Conservation (phyloP, 2,113 vertebrate genomes). For the Carassius gibelio region DNA sequence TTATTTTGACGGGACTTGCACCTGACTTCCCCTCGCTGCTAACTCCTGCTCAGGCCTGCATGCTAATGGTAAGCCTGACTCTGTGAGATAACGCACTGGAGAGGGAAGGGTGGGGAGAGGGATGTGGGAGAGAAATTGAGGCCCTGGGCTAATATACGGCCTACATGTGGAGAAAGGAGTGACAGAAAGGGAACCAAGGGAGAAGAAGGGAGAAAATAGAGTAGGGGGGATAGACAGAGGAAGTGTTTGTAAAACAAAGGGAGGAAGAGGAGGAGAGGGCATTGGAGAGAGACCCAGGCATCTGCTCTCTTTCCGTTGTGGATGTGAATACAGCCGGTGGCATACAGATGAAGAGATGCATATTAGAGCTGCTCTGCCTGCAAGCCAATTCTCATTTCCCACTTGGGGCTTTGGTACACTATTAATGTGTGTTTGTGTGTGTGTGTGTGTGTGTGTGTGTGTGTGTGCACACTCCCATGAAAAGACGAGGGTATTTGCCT, state of each 20-base stretch:
- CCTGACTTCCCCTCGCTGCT: slow-evolving; percentile 7
- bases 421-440: background rate
- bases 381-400: slow-evolving; percentile 56
- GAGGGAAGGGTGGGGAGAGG: slow-evolving; percentile 55
- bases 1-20: slow-evolving; percentile 1
- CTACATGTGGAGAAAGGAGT: slow-evolving; percentile 56
- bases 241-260: slow-evolving; percentile 33
- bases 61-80: slow-evolving; percentile 48
- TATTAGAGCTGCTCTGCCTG: slow-evolving; percentile 51
- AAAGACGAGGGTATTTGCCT: slow-evolving; percentile 38
- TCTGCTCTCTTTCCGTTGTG: slow-evolving; percentile 64
- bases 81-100: slow-evolving; percentile 69
- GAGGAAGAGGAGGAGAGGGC: slow-evolving; percentile 54
- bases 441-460: background rate
- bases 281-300: slow-evolving; percentile 60
- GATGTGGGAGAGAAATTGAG: slow-evolving; percentile 56
- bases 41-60: slow-evolving; percentile 42
- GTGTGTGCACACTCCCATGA: slow-evolving; percentile 35
- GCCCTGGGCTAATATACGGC: slow-evolving; percentile 59
- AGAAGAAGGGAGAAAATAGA: slow-evolving; percentile 41
- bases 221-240: slow-evolving; percentile 16
- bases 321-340: slow-evolving; percentile 68
- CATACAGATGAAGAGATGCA: slow-evolving; percentile 52
- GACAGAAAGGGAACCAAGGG: slow-evolving; percentile 37
- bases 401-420: slow-evolving; percentile 18